These are phyloP conservation scores for Cyanocitta stelleri DNA, from an alignment of 2,113 vertebrate species.

Conservation along the genomic window DNA sequence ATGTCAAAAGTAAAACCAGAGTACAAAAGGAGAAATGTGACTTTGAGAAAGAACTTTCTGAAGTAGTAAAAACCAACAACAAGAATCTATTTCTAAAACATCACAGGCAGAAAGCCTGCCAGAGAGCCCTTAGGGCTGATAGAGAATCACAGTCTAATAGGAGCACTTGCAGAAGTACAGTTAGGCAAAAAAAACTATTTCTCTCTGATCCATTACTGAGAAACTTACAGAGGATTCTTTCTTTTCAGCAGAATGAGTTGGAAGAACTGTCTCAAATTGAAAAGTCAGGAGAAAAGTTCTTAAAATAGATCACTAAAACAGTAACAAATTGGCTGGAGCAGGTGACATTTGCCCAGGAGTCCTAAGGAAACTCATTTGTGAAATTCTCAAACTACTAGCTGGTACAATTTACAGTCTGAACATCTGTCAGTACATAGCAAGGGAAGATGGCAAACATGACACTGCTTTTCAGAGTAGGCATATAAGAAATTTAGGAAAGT, in stretches of 20 bases:
- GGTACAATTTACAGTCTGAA: background rate
- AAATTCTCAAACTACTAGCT: background rate
- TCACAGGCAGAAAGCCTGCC: background rate
- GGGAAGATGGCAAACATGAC: background rate
- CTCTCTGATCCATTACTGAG: background rate
- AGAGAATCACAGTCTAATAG: background rate
- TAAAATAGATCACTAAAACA: background rate
- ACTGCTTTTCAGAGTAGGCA: background rate
- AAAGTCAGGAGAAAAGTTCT: background rate
- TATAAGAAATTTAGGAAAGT: background rate
- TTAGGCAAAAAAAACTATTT: background rate
- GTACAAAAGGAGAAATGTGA: background rate
- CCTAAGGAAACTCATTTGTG: background rate
- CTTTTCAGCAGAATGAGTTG: background rate
- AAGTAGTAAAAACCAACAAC: background rate
- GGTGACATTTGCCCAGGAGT: background rate
- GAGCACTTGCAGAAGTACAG: background rate
- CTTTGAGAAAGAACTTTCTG: background rate
- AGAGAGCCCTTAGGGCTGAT: background rate
- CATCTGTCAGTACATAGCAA: background rate
- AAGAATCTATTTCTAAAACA: background rate
- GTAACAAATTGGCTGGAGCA: background rate
- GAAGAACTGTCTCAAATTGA: background rate
- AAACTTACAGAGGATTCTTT: background rate
- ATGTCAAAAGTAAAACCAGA: background rate